Conservation (phyloP, 30 jellyfish, hydroid and myxozoan genomes). For the Turritopsis rubra region DNA sequence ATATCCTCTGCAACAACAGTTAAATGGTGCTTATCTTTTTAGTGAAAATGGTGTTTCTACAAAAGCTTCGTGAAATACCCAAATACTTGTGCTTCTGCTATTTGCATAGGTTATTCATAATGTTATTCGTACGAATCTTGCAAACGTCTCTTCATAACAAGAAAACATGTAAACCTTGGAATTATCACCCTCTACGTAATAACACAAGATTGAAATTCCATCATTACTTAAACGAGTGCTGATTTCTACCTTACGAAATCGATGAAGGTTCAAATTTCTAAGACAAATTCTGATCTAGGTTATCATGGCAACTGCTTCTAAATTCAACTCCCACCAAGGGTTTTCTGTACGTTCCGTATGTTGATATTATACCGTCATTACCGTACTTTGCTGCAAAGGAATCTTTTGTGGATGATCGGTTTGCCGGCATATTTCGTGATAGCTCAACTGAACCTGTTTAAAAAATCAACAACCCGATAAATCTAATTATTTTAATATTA, state of each 20-base stretch:
- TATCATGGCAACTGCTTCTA: neutral
- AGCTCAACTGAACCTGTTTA: neutral
- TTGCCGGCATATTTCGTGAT: neutral
- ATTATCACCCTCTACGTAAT: neutral
- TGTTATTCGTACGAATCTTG: neutral
- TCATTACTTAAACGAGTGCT: neutral
- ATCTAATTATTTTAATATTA: no score
- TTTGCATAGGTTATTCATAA: neutral
- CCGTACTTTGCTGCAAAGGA: neutral
- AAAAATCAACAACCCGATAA: no score
- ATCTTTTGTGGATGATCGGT: neutral
- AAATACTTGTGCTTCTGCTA: neutral
- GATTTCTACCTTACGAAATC: neutral
- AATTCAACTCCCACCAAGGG: neutral
- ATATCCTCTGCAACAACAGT: no score
- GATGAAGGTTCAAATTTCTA: neutral
- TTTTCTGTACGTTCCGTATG: neutral
- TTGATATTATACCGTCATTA: neutral
- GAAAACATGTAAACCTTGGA: neutral
- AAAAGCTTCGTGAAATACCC: neutral
- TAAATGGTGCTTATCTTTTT: no score
- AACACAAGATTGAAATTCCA: neutral
- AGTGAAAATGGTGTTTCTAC: no score
- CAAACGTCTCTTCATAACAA: neutral
- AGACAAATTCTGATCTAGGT: neutral